Evolutionary conservation across 1,140 invertebrate species (phyloP).

Genomic region (Bombus cullumanus): DNA sequence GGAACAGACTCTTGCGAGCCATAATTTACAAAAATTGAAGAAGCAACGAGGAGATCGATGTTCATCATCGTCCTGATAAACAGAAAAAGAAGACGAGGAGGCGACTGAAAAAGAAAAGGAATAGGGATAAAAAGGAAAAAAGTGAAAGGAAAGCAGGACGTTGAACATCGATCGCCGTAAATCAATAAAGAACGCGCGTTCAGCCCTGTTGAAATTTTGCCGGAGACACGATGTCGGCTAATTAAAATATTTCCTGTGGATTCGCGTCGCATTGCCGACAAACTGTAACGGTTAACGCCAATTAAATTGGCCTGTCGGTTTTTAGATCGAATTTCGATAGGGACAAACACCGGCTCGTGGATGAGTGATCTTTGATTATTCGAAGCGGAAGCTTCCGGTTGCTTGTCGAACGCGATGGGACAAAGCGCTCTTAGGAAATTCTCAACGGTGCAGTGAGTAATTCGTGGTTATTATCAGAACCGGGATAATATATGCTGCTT

Average conservation of each 20-base stretch:
- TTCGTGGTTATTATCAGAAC: not conserved
- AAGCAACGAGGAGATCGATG: constrained; percentile 21
- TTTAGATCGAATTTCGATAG: constrained; percentile 12
- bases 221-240: not conserved
- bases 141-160: not conserved
- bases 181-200: constrained; percentile 35
- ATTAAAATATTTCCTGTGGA: constrained; percentile 42
- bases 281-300: constrained; percentile 44
- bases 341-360: constrained; percentile 2
- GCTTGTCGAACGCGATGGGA: not conserved
- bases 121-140: not conserved
- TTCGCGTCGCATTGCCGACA: constrained; percentile 4
- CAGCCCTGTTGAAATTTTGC: constrained; percentile 8
- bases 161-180: constrained; percentile 21
- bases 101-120: not conserved
- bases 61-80: not conserved
- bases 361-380: not conserved
- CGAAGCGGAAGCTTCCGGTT: constrained; percentile 11
- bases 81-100: not conserved
- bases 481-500: not conserved
- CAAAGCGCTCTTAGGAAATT: not conserved
- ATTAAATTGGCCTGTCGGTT: constrained; percentile 12
- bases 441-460: not conserved
- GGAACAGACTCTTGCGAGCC: constrained; percentile 9
- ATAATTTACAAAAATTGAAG: constrained; percentile 52